Evolutionary conservation across 2,888 invertebrate species (phyloP).

Genomic region (Nymphalis urticae): DNA sequence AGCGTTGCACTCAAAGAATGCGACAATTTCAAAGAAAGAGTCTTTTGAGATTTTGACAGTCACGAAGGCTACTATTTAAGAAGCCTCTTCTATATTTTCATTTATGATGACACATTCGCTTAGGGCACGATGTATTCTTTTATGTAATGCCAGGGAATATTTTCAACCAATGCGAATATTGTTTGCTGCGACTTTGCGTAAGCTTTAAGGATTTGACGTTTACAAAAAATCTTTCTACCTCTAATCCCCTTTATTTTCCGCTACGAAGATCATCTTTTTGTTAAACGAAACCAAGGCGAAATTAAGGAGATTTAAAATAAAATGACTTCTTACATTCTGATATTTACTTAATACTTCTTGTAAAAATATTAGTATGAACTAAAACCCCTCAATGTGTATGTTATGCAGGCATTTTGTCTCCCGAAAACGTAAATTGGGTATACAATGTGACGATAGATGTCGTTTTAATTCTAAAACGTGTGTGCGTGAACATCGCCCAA

Average conservation of each 20-base stretch:
- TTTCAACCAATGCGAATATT: background rate
- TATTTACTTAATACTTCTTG: background rate
- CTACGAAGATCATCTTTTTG: background rate
- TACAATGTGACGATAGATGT: too few species aligned
- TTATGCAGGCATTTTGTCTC: too few species aligned
- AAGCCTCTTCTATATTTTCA: conserved; percentile 9
- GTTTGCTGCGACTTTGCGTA: background rate
- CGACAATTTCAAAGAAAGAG: conserved; percentile 21
- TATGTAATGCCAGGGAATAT: background rate
- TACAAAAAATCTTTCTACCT: background rate
- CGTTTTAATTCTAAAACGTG: too few species aligned
- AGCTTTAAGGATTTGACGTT: background rate
- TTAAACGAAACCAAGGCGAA: background rate
- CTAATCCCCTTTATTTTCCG: background rate
- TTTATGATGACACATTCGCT: background rate
- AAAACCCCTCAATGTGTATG: too few species aligned
- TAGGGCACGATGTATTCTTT: background rate
- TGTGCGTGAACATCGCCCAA: background rate
- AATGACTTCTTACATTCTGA: background rate
- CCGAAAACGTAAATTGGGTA: too few species aligned
- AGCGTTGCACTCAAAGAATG: conserved; percentile 29
- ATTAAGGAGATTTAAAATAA: background rate
- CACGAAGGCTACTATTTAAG: conserved; percentile 8
- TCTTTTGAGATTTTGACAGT: conserved; percentile 20
- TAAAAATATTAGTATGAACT: too few species aligned